Conservation (phyloP, 2,888 invertebrate genomes). For the Ophion ventricosus region DNA sequence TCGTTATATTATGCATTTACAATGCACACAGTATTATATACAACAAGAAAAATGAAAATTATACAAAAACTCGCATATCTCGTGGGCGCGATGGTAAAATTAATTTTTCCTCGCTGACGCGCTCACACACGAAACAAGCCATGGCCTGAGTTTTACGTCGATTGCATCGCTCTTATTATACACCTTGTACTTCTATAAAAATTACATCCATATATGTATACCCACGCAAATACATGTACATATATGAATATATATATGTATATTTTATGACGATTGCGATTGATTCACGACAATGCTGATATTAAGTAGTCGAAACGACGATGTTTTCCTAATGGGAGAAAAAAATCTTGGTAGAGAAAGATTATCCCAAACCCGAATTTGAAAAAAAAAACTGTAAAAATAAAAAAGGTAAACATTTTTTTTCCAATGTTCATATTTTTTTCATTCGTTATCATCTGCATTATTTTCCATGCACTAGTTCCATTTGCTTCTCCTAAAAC, state of each 20-base stretch:
- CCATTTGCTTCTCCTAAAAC: no score
- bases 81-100: constrained; percentile 35
- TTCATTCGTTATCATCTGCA: background rate
- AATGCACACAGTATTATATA: constrained; percentile 44
- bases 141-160: constrained; percentile 23
- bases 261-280: constrained; percentile 17
- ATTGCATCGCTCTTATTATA: constrained; percentile 38
- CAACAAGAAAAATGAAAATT: background rate
- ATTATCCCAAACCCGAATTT: background rate
- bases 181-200: constrained; percentile 1
- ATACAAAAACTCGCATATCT: constrained; percentile 37
- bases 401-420: background rate
- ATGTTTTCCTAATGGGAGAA: background rate
- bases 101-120: constrained; percentile 37
- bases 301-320: constrained; percentile 19
- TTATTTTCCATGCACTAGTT: background rate
- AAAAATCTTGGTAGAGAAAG: background rate
- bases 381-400: background rate
- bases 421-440: background rate
- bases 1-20: constrained; percentile 25
- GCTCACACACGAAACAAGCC: background rate
- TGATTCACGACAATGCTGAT: constrained; percentile 14
- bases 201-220: constrained; percentile 2
- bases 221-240: background rate
- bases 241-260: constrained; percentile 2